These are phyloP conservation scores for Sebastes minor DNA, from an alignment of 2,797 vertebrate genomes.

Conservation along the genomic window DNA sequence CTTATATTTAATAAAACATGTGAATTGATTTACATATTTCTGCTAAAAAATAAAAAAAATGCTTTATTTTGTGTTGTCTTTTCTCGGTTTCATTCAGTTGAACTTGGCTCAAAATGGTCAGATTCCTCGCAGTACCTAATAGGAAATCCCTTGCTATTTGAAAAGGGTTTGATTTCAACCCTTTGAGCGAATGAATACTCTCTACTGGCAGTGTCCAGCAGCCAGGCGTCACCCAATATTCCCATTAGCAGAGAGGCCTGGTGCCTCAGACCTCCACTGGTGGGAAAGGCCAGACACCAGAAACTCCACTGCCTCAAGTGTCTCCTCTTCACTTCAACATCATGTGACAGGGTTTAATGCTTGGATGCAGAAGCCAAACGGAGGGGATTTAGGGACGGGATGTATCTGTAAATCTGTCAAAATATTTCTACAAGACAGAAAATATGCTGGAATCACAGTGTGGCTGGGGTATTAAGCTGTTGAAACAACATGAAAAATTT, in stretches of 20 bases:
- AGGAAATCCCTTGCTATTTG: constrained; percentile 58
- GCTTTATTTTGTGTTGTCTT: neutral
- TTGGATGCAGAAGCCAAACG: constrained; percentile 75
- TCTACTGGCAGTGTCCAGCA: constrained; percentile 56
- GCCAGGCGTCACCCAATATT: constrained; percentile 73
- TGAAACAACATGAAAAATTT: constrained; percentile 78
- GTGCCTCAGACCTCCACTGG: constrained; percentile 69
- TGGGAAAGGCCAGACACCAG: constrained; percentile 75
- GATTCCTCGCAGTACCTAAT: constrained; percentile 36
- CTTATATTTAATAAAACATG: neutral
- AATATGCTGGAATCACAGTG: constrained; percentile 78
- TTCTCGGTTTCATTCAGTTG: neutral
- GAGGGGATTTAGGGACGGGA: constrained; percentile 75
- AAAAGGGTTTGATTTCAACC: constrained; percentile 66
- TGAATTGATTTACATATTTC: neutral
- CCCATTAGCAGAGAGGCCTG: constrained; percentile 67
- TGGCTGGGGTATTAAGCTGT: constrained; percentile 75
- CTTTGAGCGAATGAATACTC: constrained; percentile 59
- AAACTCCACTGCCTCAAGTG: constrained; percentile 69
- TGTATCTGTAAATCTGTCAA: constrained; percentile 81
- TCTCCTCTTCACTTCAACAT: constrained; percentile 72
- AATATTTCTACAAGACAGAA: constrained; percentile 81
- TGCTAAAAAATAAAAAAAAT: neutral
- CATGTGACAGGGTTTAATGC: constrained; percentile 80
- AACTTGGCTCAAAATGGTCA: constrained; percentile 28